These are phyloP conservation scores for Sebastes hubbsi DNA, from an alignment of 2,797 vertebrate genomes.

Conservation along the genomic window DNA sequence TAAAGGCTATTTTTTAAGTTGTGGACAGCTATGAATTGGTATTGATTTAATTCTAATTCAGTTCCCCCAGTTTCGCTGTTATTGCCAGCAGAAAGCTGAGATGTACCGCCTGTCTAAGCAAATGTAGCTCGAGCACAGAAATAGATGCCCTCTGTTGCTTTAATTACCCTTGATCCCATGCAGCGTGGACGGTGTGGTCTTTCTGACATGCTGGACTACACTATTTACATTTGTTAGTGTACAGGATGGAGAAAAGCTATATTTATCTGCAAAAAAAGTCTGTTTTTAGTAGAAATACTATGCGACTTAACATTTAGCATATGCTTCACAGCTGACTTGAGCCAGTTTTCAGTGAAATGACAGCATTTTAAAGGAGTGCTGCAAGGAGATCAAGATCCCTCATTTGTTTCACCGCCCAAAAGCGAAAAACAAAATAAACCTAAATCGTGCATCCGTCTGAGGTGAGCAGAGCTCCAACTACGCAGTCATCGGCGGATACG, in stretches of 20 bases:
- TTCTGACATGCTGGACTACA: slow-evolving; percentile 22
- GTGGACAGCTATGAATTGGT: slow-evolving; percentile 77
- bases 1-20: slow-evolving; percentile 70
- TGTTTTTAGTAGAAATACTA: not conserved
- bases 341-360: not conserved
- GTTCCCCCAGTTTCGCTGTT: slow-evolving; percentile 57
- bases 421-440: slow-evolving; percentile 6
- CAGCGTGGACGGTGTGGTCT: slow-evolving; percentile 24
- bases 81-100: slow-evolving; percentile 50
- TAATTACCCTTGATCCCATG: slow-evolving; percentile 71
- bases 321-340: slow-evolving; percentile 17
- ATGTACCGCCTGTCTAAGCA: slow-evolving; percentile 37
- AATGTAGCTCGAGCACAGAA: slow-evolving; percentile 38
- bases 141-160: slow-evolving; percentile 65
- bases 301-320: not conserved
- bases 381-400: not conserved
- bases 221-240: slow-evolving; percentile 23
- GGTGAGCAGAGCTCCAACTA: slow-evolving; percentile 6
- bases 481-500: slow-evolving; percentile 37
- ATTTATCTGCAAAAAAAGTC: not conserved
- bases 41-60: slow-evolving; percentile 82
- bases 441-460: slow-evolving; percentile 28
- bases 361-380: not conserved
- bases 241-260: not conserved
- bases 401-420: slow-evolving; percentile 30